Evolutionary conservation across 2,113 vertebrate species (phyloP).

Genomic region (Limanda limanda): DNA sequence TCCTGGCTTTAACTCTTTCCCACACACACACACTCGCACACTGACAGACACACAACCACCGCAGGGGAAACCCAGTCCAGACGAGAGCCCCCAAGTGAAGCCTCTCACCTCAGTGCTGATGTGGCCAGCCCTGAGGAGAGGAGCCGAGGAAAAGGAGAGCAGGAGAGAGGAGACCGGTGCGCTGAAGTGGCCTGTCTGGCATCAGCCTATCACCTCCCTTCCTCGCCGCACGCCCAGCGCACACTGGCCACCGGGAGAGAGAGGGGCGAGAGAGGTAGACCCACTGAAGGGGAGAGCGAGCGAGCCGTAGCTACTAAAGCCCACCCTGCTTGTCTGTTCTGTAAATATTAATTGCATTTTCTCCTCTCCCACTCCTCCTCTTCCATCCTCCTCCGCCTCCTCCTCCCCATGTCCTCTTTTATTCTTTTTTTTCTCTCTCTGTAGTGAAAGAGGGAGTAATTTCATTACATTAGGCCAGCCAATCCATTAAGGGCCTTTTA

Average conservation of each 20-base stretch:
- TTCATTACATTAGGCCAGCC: slow-evolving; percentile 99
- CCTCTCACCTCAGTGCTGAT: slow-evolving; percentile 77
- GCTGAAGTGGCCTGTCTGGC: slow-evolving; percentile 79
- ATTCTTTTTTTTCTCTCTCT: slow-evolving; percentile 77
- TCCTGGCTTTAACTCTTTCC: slow-evolving; percentile 28
- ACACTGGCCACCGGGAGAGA: slow-evolving; percentile 72
- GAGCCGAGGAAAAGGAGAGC: slow-evolving; percentile 59
- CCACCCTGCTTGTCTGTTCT: slow-evolving; percentile 94
- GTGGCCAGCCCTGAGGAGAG: slow-evolving; percentile 71
- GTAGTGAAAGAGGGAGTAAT: slow-evolving; percentile 98
- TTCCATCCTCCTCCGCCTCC: slow-evolving; percentile 38
- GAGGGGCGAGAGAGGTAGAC: slow-evolving; percentile 59
- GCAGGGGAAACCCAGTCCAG: slow-evolving; percentile 45
- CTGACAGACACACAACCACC: slow-evolving; percentile 3
- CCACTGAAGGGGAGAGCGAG: slow-evolving; percentile 57
- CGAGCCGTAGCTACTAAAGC: slow-evolving; percentile 74
- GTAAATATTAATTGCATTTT: slow-evolving; percentile 99
- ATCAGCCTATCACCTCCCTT: slow-evolving; percentile 81
- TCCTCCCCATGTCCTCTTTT: slow-evolving; percentile 74
- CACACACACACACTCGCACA: slow-evolving; percentile 49
- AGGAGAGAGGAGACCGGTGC: slow-evolving; percentile 69
- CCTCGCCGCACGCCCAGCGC: slow-evolving; percentile 65
- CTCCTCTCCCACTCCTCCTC: slow-evolving; percentile 64
- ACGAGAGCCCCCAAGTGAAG: slow-evolving; percentile 38
- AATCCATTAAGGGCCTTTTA: slow-evolving; percentile 99